Evolutionary conservation across 2,888 invertebrate species (phyloP).

Genomic region (Lepidochitona cinerea): DNA sequence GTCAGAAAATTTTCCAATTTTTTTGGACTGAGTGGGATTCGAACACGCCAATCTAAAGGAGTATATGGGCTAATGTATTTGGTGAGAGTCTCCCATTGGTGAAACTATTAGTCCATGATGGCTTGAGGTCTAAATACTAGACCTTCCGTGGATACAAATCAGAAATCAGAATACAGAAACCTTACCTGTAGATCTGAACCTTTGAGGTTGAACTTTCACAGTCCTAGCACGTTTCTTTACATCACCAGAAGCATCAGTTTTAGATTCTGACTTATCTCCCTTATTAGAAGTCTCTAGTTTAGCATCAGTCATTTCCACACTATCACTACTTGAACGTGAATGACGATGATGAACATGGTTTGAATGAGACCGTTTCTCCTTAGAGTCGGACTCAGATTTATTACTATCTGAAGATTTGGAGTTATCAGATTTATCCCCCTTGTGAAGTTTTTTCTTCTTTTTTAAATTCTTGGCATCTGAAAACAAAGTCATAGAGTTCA

Average conservation of each 20-base stretch:
- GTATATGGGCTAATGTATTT: too few relatives aligned
- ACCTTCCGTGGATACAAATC: too few relatives aligned
- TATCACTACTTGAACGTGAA: conserved; percentile 20
- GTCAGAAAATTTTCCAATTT: too few relatives aligned
- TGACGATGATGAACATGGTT: conserved; percentile 13
- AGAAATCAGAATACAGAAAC: too few relatives aligned
- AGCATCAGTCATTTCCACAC: not conserved
- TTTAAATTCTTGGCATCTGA: conserved; percentile 37
- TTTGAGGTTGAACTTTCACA: conserved; percentile 91
- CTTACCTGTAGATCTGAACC: conserved; percentile 87
- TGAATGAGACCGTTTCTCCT: conserved; percentile 3
- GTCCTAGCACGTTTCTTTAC: conserved; percentile 78
- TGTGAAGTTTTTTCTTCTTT: conserved; percentile 42
- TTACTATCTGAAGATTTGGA: not conserved
- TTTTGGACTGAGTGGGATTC: too few relatives aligned
- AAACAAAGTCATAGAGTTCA: conserved; percentile 4
- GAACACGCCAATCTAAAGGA: too few relatives aligned
- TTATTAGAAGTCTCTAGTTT: not conserved
- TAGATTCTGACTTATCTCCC: not conserved
- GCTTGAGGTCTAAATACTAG: too few relatives aligned
- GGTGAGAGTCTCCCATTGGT: too few relatives aligned
- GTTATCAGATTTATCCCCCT: conserved; percentile 35
- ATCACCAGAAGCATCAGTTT: not conserved
- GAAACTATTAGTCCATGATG: too few relatives aligned
- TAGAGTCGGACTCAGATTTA: not conserved